These are phyloP conservation scores for Papilio xuthus DNA, from an alignment of 1,140 invertebrate genomes.

Conservation along the genomic window DNA sequence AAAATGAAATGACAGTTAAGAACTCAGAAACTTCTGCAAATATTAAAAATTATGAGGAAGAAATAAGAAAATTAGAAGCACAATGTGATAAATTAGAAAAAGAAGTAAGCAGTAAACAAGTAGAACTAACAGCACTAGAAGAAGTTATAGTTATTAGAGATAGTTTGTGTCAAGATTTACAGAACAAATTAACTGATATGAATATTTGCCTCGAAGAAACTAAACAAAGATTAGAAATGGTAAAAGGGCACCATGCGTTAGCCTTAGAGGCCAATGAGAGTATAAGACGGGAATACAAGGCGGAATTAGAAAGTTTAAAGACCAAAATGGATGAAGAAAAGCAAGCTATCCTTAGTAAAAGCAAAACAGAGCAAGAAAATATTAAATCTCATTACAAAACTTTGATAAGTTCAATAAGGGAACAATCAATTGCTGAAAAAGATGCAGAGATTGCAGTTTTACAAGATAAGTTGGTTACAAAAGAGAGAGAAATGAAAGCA, in stretches of 20 bases:
- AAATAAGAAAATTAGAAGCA: slow-evolving; percentile 61
- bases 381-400: slow-evolving; percentile 64
- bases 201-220: slow-evolving; percentile 71
- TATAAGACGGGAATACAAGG: slow-evolving; percentile 76
- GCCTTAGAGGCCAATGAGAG: slow-evolving; percentile 79
- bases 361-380: slow-evolving; percentile 68
- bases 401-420: slow-evolving; percentile 62
- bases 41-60: slow-evolving; percentile 54
- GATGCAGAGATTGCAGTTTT: slow-evolving; percentile 65
- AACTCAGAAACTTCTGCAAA: slow-evolving; percentile 36
- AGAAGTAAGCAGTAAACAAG: slow-evolving; percentile 70
- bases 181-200: slow-evolving; percentile 68
- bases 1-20: slow-evolving; percentile 41
- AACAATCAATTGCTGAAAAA: slow-evolving; percentile 64
- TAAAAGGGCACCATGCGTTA: slow-evolving; percentile 77
- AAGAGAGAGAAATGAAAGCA: slow-evolving; percentile 73
- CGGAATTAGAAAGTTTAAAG: slow-evolving; percentile 73
- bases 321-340: slow-evolving; percentile 77
- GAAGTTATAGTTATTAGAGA: slow-evolving; percentile 75
- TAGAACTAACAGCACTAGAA: slow-evolving; percentile 71
- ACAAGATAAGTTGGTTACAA: slow-evolving; percentile 57
- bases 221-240: slow-evolving; percentile 74
- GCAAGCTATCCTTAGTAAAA: slow-evolving; percentile 64
- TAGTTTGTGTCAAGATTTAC: slow-evolving; percentile 73
- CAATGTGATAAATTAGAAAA: slow-evolving; percentile 69